Conservation (phyloP, 2,888 invertebrate species). For the Reticulitermes lucifugus region DNA sequence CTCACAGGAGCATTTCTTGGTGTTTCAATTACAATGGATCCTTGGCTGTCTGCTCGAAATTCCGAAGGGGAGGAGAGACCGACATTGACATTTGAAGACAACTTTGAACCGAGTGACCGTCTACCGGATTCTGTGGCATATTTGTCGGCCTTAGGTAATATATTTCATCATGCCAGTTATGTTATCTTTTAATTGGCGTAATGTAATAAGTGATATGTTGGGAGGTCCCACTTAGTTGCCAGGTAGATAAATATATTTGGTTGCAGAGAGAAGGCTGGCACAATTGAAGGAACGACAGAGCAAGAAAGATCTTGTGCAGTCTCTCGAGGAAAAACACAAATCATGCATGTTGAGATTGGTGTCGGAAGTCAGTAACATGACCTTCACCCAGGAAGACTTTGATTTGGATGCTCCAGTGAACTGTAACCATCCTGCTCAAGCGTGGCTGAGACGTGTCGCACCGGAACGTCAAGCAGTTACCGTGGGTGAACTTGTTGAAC, state of each 20-base stretch:
- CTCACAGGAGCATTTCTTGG: not conserved
- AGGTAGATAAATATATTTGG: slow-evolving; percentile 36
- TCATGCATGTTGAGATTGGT: slow-evolving; percentile 72
- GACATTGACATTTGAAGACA: slow-evolving; percentile 54
- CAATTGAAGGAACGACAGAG: slow-evolving; percentile 56
- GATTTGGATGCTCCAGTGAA: slow-evolving; percentile 48
- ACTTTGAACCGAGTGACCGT: slow-evolving; percentile 55
- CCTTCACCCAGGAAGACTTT: slow-evolving; percentile 59
- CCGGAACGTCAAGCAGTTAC: slow-evolving; percentile 64
- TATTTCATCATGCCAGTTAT: not conserved
- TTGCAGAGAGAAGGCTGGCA: slow-evolving; percentile 62
- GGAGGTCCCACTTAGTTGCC: not conserved
- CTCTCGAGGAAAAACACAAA: slow-evolving; percentile 69
- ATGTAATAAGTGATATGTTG: not conserved
- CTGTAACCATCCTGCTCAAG: slow-evolving; percentile 56
- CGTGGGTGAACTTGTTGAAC: slow-evolving; percentile 64
- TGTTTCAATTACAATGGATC: slow-evolving; percentile 44
- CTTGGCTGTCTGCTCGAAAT: slow-evolving; percentile 38
- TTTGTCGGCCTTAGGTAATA: slow-evolving; percentile 74
- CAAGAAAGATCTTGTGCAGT: slow-evolving; percentile 69
- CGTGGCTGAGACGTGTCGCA: slow-evolving; percentile 61
- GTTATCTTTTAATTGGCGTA: not conserved
- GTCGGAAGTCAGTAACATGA: slow-evolving; percentile 66
- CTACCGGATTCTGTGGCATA: slow-evolving; percentile 75
- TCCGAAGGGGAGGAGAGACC: not conserved